Evolutionary conservation across 2,888 invertebrate genomes (phyloP).

Genomic region (Erpobdella octoculata): DNA sequence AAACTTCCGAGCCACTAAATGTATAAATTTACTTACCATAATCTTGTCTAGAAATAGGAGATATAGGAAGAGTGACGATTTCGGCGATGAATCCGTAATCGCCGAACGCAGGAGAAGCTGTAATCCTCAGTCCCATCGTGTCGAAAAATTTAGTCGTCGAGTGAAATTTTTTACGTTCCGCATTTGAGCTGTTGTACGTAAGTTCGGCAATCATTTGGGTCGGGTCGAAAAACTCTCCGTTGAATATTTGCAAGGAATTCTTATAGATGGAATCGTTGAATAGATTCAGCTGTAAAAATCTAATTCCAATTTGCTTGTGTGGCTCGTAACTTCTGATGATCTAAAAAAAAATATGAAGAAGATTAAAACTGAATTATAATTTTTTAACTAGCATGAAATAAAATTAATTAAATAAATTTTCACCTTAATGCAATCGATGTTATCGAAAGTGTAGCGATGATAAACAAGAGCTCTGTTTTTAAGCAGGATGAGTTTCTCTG

Average conservation of each 20-base stretch:
- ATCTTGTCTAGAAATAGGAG: constrained; percentile 35
- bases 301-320: constrained; percentile 81
- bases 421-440: constrained; percentile 92
- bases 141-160: constrained; percentile 30
- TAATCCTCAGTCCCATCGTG: constrained; percentile 72
- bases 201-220: constrained; percentile 45
- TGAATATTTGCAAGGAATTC: constrained; percentile 77
- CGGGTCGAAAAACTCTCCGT: constrained; percentile 78
- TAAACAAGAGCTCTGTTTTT: constrained; percentile 79
- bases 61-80: constrained; percentile 75
- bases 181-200: constrained; percentile 40
- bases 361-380: not conserved
- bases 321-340: constrained; percentile 76
- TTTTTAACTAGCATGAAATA: too few species aligned
- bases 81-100: constrained; percentile 91
- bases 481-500: constrained; percentile 78
- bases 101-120: constrained; percentile 87
- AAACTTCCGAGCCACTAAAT: not conserved
- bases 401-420: not conserved
- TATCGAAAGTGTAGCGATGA: constrained; percentile 91
- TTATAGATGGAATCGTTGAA: constrained; percentile 55
- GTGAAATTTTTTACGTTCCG: constrained; percentile 34
- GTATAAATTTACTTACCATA: constrained; percentile 9
- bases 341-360: not conserved
- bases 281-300: constrained; percentile 49